A percentile compares a stretch with the other conserved stretches of the same genome.
Conservation (phyloP, 1,140 invertebrate genomes). For the Panagrolaimus sp. region DNA sequence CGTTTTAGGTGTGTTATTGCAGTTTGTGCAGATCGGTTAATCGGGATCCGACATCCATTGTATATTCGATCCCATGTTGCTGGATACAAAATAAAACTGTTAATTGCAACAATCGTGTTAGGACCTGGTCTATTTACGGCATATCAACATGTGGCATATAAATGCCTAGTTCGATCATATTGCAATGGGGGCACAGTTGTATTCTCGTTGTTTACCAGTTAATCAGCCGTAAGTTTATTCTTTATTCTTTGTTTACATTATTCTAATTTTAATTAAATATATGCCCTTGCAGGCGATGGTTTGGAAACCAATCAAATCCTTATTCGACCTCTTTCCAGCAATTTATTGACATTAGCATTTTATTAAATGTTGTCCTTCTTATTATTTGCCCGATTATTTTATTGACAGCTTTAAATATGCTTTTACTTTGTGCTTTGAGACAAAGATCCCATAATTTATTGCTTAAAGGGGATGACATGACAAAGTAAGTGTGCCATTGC, state of each 20-base stretch:
- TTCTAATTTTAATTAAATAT: no score
- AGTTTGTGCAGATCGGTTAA: conserved; percentile 51
- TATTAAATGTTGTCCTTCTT: conserved; percentile 48
- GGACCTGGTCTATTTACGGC: conserved; percentile 35
- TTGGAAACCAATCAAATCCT: conserved; percentile 46
- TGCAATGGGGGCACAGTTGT: conserved; percentile 54
- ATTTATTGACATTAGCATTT: conserved; percentile 40
- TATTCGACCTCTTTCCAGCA: conserved; percentile 41
- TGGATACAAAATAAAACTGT: conserved; percentile 41
- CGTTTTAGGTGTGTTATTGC: conserved; percentile 53
- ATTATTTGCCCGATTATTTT: conserved; percentile 55
- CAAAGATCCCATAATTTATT: conserved; percentile 40
- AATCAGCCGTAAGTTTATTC: conserved; percentile 38
- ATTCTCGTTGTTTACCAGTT: conserved; percentile 49
- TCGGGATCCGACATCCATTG: conserved; percentile 49
- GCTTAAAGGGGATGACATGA: conserved; percentile 28
- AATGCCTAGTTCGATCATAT: conserved; percentile 44
- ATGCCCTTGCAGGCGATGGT: conserved; percentile 48
- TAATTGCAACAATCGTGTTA: conserved; percentile 37
- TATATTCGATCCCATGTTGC: conserved; percentile 40
- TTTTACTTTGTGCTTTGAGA: conserved; percentile 50
- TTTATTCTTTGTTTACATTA: no score
- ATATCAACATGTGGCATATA: conserved; percentile 51
- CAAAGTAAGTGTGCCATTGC: neutral
- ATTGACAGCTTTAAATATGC: conserved; percentile 48